Evolutionary conservation across 2,888 invertebrate species (phyloP).

Genomic region (Seira ritae): DNA sequence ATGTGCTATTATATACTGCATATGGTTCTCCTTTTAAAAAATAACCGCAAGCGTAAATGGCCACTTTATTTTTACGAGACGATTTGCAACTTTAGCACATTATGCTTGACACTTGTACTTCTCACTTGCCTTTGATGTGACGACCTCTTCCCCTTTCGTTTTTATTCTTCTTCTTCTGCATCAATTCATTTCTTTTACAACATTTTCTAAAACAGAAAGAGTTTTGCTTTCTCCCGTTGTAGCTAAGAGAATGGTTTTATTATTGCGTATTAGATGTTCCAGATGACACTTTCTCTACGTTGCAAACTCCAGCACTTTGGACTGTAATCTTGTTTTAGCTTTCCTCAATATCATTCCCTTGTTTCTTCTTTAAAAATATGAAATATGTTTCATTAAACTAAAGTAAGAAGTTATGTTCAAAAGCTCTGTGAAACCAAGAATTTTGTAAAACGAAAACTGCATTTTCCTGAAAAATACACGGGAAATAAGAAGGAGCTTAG

Average conservation of each 20-base stretch:
- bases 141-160: slow-evolving; percentile 29
- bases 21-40: slow-evolving; percentile 43
- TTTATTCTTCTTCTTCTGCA: slow-evolving; percentile 22
- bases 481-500: background rate
- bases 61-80: slow-evolving; percentile 71
- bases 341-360: background rate
- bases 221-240: background rate
- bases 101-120: slow-evolving; percentile 69
- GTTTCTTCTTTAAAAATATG: background rate
- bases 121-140: slow-evolving; percentile 33
- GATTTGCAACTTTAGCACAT: slow-evolving; percentile 70
- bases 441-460: background rate
- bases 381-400: background rate
- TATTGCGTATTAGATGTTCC: background rate
- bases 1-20: background rate
- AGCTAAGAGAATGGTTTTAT: background rate
- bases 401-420: background rate
- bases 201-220: slow-evolving; percentile 15
- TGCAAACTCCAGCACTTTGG: background rate
- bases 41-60: slow-evolving; percentile 65
- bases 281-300: background rate
- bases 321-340: background rate
- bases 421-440: background rate
- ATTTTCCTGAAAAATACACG: background rate
- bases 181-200: slow-evolving; percentile 35